Base-by-base conservation (phyloP, 2,888 invertebrate genomes). In the Amphipyra berbera region DNA sequence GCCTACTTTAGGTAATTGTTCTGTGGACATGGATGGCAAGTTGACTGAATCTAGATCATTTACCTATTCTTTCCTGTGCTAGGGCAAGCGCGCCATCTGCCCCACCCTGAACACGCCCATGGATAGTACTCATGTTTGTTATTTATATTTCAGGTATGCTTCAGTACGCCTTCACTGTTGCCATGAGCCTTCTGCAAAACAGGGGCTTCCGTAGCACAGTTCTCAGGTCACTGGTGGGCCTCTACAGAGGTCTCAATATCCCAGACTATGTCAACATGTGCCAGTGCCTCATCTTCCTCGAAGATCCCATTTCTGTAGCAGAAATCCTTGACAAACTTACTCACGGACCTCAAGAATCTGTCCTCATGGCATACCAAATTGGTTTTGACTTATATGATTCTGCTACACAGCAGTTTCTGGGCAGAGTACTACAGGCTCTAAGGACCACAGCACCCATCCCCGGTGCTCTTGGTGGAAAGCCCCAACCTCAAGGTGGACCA, bases 241-340 rank as follows among this genome's bases (percentile, higher is more conserved):
- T 99, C 1, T 99, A 99, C 90, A 96, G 98, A 76, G 97, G 97
- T 59, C 95, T 99, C 41, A 96, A 97, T 27, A 97, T 98, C 33
- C 99, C 99, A 0, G 99, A 99, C 90, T 99, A 99, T 90, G 99
- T 99, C 14, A 99, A 98, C 90, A 99, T 99, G 97, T 99, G 99
- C 83, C 98, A 99, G 93, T 99, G 99, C 89, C 96, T 99, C 61
- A 99, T 99, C 78, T 99, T 99, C 90, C 94, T 99, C 48, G 99
- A 99, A 88, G 99, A 99, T 91, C 98, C 99, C 0, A 93, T 97
- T 14, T 97, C 98, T 33, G 99, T 99, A 0, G 99, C 99, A 13
- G 97, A 98, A 90, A 97, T 99, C 67, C 95, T 99, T 7, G 98
- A 99, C 84, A 98, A 97, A 90, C 95, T 99, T 0, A 97, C 98